Base-by-base conservation (phyloP, 2,888 invertebrate genomes). In the Metacarcinus magister region DNA sequence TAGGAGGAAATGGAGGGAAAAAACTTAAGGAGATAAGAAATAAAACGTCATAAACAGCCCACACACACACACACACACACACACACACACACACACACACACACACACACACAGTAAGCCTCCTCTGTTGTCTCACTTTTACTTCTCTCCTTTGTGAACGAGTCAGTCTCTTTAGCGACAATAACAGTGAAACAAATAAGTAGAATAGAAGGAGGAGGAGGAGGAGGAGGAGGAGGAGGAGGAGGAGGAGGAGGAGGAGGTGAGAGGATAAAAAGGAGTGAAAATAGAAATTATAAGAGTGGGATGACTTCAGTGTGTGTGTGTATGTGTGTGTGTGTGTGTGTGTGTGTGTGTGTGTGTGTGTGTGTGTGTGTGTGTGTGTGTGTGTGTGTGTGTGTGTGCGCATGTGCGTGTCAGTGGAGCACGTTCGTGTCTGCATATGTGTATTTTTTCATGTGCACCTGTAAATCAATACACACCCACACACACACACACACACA, bases 291-390 rank as follows among this genome's bases (percentile, higher is more conserved):
- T 67, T 13, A 23, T 23, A 13, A 23, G 67, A 13, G 3, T 23
- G 32, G 13, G 1, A 32, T 1, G 28, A 13, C 48, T 8, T 48
- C 48, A 8, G 43, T 8, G 43, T 90, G 10, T 90, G 43, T 90
- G 43, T 90, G 43, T 39, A 13, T 39, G 43, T 39, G 10, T 90
- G 43, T 90, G 90, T 90, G 43, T 39, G 43, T 90, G 90, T 90
- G 90, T 90, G 43, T 90, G 43, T 90, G 43, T 90, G 10, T 90
- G 90, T 90, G 90, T 90, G 90, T 43, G 19, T 90, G 90, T 90
- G 90, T 90, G 90, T 90, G 44, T 90, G 90, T 90, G 39, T 44
- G 46, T 43, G n/a, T 90, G 46, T 90, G 46, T 90, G 46, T 90
- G 46, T 90, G 90, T 90, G 90, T 90, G 90, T 39, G 90, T 90